Conservation (phyloP, 1,140 invertebrate species). For the Polypedilum pembai region DNA sequence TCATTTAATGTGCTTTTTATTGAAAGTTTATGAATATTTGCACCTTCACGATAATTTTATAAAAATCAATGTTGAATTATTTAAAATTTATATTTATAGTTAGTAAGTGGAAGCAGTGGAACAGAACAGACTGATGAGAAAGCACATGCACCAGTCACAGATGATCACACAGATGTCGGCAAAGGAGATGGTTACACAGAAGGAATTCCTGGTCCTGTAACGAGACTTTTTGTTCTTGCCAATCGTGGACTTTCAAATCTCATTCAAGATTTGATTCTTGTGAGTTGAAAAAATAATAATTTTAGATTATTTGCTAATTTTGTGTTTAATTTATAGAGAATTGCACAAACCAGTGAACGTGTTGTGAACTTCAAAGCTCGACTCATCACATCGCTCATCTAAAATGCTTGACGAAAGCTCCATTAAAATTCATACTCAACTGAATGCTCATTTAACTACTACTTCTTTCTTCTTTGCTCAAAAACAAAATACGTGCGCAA, state of each 20-base stretch:
- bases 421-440: neutral
- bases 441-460: neutral
- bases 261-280: conserved; percentile 75
- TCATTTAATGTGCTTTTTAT: no score
- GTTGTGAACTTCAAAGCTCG: conserved; percentile 86
- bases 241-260: conserved; percentile 76
- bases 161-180: conserved; percentile 43
- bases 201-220: conserved; percentile 75
- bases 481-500: neutral
- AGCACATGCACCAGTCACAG: conserved; percentile 45
- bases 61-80: neutral
- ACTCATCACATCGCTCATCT: conserved; percentile 78
- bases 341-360: conserved; percentile 77
- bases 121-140: conserved; percentile 52
- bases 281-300: no score
- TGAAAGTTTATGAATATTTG: neutral
- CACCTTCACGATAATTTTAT: neutral
- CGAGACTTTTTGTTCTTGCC: conserved; percentile 72
- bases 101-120: conserved; percentile 59
- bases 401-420: conserved; percentile 40
- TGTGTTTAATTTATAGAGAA: conserved; percentile 50
- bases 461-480: neutral
- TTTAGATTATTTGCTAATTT: conserved; percentile 33
- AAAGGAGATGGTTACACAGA: conserved; percentile 58
- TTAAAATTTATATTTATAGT: conserved; percentile 48